phyloP scores from a whole-genome alignment of 2,888 invertebrate genomes.

The Machimus rusticus region DNA sequence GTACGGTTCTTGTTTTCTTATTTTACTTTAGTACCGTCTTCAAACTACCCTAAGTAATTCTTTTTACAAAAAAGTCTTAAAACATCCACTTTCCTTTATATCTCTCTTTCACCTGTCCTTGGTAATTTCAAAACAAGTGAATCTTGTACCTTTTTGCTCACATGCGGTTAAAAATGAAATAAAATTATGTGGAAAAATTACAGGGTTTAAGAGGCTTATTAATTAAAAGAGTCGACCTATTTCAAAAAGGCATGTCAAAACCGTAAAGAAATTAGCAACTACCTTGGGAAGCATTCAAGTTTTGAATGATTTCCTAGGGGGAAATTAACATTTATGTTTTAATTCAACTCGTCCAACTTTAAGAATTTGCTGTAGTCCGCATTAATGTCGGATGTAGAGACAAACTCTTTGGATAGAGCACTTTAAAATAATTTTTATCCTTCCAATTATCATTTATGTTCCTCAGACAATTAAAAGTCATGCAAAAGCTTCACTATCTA shows the following conservation, averaged over 20 bases:
- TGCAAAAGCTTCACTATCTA: not conserved
- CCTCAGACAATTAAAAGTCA: not conserved
- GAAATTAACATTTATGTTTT: not conserved
- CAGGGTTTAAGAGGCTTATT: not conserved
- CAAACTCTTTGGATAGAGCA: not conserved
- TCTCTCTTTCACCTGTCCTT: not conserved
- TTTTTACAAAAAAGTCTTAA: constrained; percentile 34
- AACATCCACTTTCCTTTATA: not conserved
- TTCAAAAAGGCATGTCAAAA: not conserved
- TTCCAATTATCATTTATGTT: not conserved
- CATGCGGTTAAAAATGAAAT: not conserved
- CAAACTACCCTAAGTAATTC: not conserved
- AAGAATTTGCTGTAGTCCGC: not conserved
- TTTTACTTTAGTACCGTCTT: constrained; percentile 20
- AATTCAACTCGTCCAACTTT: not conserved
- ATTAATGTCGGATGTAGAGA: not conserved
- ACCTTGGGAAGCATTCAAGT: not conserved
- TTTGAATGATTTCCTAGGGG: not conserved
- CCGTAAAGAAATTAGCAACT: not conserved
- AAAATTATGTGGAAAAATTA: not conserved
- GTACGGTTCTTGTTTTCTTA: not conserved
- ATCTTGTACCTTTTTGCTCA: not conserved
- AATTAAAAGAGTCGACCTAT: not conserved
- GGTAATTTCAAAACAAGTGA: not conserved
- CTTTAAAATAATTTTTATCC: not conserved